A percentile compares a stretch with the other conserved stretches of the same genome.
These are phyloP conservation scores for Andricus quercusramuli DNA, from an alignment of 2,888 invertebrate species.

Conservation along the genomic window DNA sequence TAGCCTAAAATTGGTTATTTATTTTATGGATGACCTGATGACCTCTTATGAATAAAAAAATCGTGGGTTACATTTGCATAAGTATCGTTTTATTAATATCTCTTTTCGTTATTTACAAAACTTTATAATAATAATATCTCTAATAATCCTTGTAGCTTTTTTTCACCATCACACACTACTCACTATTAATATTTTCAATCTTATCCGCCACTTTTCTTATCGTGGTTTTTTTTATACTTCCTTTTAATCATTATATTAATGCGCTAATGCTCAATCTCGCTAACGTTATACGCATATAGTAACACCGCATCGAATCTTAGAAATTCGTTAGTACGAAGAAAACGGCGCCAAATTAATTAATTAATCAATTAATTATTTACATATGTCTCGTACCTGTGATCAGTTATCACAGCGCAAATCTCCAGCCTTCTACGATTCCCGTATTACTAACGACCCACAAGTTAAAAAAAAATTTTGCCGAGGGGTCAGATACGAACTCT, in stretches of 20 bases:
- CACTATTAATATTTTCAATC: conserved; percentile 63
- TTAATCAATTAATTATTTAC: conserved; percentile 49
- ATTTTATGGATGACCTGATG: too few species aligned
- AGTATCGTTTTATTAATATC: conserved; percentile 78
- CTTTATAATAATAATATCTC: conserved; percentile 73
- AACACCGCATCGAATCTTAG: conserved; percentile 54
- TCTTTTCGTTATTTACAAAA: conserved; percentile 78
- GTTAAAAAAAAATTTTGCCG: not conserved
- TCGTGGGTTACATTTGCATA: conserved; percentile 58
- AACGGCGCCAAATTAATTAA: conserved; percentile 43
- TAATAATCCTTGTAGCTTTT: conserved; percentile 62
- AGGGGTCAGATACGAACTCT: too few species aligned
- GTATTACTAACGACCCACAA: conserved; percentile 40
- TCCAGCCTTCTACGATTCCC: conserved; percentile 49
- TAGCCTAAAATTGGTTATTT: too few species aligned
- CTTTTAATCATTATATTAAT: conserved; percentile 61
- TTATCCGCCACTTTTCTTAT: conserved; percentile 52
- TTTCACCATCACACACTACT: conserved; percentile 72
- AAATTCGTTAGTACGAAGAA: conserved; percentile 56
- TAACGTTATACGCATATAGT: conserved; percentile 60
- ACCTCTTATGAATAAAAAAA: not conserved
- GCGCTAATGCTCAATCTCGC: conserved; percentile 60
- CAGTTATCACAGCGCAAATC: not conserved
- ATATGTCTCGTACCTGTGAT: conserved; percentile 33
- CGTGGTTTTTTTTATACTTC: conserved; percentile 48